A percentile compares a stretch with the other conserved stretches of the same genome.
phyloP scores from a whole-genome alignment of 2,113 vertebrate genomes.

The Dasypus novemcinctus region DNA sequence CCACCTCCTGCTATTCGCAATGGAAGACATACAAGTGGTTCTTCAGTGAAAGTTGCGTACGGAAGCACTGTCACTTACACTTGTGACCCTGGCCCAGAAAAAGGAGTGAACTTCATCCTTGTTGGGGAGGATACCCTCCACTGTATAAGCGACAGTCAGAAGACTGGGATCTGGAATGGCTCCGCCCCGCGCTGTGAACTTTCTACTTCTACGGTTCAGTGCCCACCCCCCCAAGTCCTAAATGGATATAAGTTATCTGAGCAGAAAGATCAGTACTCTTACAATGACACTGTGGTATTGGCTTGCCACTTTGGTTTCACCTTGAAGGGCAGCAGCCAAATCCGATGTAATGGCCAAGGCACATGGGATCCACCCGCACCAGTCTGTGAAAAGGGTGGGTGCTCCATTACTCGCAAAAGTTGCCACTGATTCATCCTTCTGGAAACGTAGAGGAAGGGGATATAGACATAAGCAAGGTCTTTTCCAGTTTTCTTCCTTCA shows the following conservation, averaged over 20 bases:
- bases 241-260: constrained; percentile 45
- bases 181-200: constrained; percentile 61
- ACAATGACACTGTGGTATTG: constrained; percentile 71
- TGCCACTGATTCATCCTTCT: neutral
- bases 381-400: constrained; percentile 74
- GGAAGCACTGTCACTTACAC: constrained; percentile 63
- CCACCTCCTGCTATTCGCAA: constrained; percentile 51
- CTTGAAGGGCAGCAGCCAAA: constrained; percentile 60
- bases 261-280: constrained; percentile 48
- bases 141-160: constrained; percentile 19
- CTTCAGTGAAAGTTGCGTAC: neutral
- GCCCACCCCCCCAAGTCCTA: constrained; percentile 65
- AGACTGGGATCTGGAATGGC: constrained; percentile 57
- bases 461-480: neutral
- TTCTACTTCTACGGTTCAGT: constrained; percentile 56
- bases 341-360: constrained; percentile 64
- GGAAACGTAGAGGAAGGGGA: neutral
- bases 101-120: constrained; percentile 63
- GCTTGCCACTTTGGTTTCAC: constrained; percentile 72
- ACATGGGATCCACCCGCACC: constrained; percentile 66
- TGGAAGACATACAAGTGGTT: constrained; percentile 51
- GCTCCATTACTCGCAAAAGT: neutral
- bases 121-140: constrained; percentile 33
- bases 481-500: neutral
- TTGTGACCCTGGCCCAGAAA: constrained; percentile 59